Evolutionary conservation across 2,113 vertebrate species (phyloP).

Genomic region (Cygnus atratus): DNA sequence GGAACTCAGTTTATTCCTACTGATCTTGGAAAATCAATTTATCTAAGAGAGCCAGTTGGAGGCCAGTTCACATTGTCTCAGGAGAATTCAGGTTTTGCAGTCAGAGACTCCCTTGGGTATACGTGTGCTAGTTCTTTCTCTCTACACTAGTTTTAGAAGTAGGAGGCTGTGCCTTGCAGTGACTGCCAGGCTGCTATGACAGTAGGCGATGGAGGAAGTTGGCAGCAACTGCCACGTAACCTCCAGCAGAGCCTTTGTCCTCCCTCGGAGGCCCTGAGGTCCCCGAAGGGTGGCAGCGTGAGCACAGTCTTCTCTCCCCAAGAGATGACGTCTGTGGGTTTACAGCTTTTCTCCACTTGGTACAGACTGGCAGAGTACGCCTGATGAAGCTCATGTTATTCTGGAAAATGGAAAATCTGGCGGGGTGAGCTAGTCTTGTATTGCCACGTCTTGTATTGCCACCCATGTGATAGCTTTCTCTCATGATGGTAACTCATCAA

Average conservation of each 20-base stretch:
- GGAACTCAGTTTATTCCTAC: neutral
- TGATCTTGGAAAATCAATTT: neutral
- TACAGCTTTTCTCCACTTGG: neutral
- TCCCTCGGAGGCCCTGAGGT: neutral
- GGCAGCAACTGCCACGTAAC: neutral
- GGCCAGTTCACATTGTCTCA: neutral
- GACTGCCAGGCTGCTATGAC: neutral
- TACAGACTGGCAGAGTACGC: neutral
- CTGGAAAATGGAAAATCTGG: constrained; percentile 4
- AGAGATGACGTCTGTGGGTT: rapidly evolving
- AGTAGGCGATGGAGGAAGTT: neutral
- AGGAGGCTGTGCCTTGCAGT: neutral
- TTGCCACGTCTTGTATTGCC: neutral
- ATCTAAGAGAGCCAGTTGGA: neutral
- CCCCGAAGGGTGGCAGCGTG: neutral
- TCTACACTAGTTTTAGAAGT: neutral
- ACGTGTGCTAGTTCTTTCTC: too few species aligned
- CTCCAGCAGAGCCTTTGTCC: neutral
- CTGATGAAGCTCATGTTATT: neutral
- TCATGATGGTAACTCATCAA: neutral
- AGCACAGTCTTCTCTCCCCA: rapidly evolving
- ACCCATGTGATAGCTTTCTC: neutral
- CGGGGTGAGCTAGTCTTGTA: neutral
- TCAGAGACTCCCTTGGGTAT: neutral
- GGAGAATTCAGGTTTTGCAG: neutral